A percentile compares a stretch with the other conserved stretches of the same genome.
phyloP scores from a whole-genome alignment of 2,797 vertebrate genomes.

The Sebastolobus altivelis region DNA sequence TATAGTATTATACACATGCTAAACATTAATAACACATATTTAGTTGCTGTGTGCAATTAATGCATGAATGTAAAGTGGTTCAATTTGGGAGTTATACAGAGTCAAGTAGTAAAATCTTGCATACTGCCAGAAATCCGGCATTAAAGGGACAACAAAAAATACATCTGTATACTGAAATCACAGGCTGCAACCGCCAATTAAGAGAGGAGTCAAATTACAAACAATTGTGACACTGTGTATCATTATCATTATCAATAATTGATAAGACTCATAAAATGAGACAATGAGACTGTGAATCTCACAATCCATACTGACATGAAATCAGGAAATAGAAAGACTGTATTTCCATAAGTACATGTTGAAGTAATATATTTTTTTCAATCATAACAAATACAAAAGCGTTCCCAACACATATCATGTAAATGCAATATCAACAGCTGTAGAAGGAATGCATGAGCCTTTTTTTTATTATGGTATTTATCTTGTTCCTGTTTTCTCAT shows the following conservation, averaged over 20 bases:
- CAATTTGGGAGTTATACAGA: neutral
- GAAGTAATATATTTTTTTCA: neutral
- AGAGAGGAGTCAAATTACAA: slow-evolving; percentile 1
- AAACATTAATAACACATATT: neutral
- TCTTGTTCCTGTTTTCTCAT: neutral
- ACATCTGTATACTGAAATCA: neutral
- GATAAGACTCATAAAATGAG: neutral
- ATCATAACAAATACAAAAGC: neutral
- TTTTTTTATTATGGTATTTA: neutral
- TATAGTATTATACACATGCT: neutral
- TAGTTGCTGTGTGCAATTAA: neutral
- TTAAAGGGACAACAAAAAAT: neutral
- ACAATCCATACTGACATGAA: neutral
- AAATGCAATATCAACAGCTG: neutral
- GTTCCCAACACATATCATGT: neutral
- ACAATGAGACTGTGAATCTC: neutral
- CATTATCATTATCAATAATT: too few species aligned
- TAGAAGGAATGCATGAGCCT: neutral
- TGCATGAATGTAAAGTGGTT: neutral
- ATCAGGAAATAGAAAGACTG: neutral
- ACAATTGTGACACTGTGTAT: neutral
- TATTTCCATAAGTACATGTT: neutral
- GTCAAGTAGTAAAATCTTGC: neutral
- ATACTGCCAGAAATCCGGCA: neutral
- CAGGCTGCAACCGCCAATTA: neutral